A percentile compares a stretch with the other conserved stretches of the same genome.
Evolutionary conservation across 2,888 invertebrate genomes (phyloP).

Genomic region (Ceramica pisi): DNA sequence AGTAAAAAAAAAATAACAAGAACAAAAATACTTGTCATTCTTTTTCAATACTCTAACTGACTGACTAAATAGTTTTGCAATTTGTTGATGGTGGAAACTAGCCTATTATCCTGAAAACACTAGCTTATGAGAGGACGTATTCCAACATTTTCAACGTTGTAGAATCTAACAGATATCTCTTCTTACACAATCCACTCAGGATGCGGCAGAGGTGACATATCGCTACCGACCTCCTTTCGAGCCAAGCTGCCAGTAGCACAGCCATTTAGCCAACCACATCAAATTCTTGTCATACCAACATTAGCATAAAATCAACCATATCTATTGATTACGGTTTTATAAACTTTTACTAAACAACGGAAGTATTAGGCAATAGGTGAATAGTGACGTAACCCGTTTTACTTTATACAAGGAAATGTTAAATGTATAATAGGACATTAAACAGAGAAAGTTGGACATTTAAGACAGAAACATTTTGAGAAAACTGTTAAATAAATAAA

Average conservation of each 20-base stretch:
- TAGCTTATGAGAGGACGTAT: too few species aligned
- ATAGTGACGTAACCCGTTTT: constrained; percentile 47
- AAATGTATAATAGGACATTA: constrained; percentile 25
- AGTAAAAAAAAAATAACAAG: too few species aligned
- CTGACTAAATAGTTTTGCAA: too few species aligned
- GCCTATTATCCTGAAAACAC: too few species aligned
- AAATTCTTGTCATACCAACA: constrained; percentile 21
- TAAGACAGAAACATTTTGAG: not conserved
- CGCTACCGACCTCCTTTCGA: constrained; percentile 14
- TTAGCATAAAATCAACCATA: constrained; percentile 29
- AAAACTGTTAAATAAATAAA: not conserved
- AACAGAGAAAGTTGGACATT: constrained; percentile 48
- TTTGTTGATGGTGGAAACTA: too few species aligned
- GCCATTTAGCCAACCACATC: not conserved
- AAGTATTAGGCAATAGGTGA: constrained; percentile 59
- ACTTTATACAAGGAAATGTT: constrained; percentile 49
- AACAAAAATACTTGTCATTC: too few species aligned
- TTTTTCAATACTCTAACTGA: too few species aligned
- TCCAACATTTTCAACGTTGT: not conserved
- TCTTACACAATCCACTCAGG: constrained; percentile 3
- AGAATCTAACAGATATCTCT: too few species aligned
- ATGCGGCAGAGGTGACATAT: constrained; percentile 18
- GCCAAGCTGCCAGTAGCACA: not conserved
- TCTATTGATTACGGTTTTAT: constrained; percentile 45
- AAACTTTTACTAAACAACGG: constrained; percentile 49